Conservation (phyloP, 2,797 vertebrate species). For the Diplodus sargus region DNA sequence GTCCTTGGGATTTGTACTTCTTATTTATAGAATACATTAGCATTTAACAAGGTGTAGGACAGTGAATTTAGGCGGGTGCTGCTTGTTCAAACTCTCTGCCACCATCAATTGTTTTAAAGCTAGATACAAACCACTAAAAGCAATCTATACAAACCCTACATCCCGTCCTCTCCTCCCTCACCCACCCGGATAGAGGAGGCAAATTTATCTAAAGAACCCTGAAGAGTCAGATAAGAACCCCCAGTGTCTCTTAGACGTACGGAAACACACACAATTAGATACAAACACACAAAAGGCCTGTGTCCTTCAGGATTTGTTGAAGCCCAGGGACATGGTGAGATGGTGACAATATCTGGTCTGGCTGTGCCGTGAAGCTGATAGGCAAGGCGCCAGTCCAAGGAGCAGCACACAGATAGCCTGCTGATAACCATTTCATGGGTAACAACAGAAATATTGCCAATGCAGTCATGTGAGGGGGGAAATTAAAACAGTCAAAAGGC, state of each 20-base stretch:
- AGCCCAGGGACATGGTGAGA: constrained; percentile 51
- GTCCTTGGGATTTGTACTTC: constrained; percentile 44
- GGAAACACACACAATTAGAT: constrained; percentile 16
- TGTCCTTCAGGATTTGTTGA: constrained; percentile 51
- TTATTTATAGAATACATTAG: constrained; percentile 64
- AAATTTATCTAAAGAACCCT: constrained; percentile 67
- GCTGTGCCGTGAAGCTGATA: constrained; percentile 68
- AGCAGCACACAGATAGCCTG: constrained; percentile 61
- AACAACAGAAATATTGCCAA: constrained; percentile 49
- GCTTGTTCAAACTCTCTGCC: constrained; percentile 43
- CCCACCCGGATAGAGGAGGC: constrained; percentile 29
- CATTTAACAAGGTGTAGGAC: constrained; percentile 57
- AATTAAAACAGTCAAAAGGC: constrained; percentile 54
- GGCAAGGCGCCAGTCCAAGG: constrained; percentile 60
- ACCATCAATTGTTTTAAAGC: constrained; percentile 31
- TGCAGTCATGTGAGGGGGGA: constrained; percentile 35
- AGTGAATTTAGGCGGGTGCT: constrained; percentile 49
- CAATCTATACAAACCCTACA: constrained; percentile 6
- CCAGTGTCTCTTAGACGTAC: constrained; percentile 40
- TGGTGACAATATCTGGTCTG: constrained; percentile 57
- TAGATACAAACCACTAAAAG: constrained; percentile 45
- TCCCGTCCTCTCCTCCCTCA: background rate
- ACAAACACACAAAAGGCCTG: constrained; percentile 20
- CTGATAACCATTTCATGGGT: constrained; percentile 63
- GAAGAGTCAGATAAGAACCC: constrained; percentile 71